A percentile compares a stretch with the other conserved stretches of the same genome.
phyloP scores from a whole-genome alignment of 2,797 vertebrate genomes.

The Nyctibius grandis region DNA sequence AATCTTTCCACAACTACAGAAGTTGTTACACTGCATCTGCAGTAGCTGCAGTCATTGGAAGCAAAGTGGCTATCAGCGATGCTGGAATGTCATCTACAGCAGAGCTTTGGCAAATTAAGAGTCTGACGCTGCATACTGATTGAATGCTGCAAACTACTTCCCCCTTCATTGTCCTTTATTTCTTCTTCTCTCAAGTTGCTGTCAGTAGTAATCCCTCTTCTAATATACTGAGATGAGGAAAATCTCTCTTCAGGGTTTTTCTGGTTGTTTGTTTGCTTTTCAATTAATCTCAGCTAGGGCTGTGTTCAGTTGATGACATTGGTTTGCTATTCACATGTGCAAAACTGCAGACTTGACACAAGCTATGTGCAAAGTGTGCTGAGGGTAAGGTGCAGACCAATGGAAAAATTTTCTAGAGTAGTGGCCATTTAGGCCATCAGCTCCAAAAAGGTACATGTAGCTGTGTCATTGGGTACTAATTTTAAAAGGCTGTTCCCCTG shows the following conservation, averaged over 20 bases:
- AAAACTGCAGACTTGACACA: neutral
- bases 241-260: slow-evolving; percentile 59
- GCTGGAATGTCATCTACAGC: slow-evolving; percentile 25
- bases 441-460: neutral
- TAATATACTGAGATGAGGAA: slow-evolving; percentile 61
- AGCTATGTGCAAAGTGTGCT: neutral
- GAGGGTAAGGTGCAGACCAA: neutral
- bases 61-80: slow-evolving; percentile 34
- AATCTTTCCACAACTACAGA: neutral
- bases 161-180: slow-evolving; percentile 45
- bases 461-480: neutral
- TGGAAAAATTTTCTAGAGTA: neutral
- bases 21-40: slow-evolving; percentile 6
- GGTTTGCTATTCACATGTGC: neutral
- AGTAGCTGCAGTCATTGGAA: slow-evolving; percentile 42
- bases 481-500: neutral
- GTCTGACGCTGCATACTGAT: slow-evolving; percentile 61
- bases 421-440: neutral
- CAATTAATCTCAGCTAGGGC: slow-evolving; percentile 44
- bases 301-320: neutral
- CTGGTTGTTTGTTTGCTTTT: slow-evolving; percentile 54
- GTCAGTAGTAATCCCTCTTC: slow-evolving; percentile 65
- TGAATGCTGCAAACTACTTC: slow-evolving; percentile 40
- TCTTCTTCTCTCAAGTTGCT: slow-evolving; percentile 56
- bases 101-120: slow-evolving; percentile 48